Evolutionary conservation across 2,888 invertebrate genomes (phyloP).

Genomic region (Agrotis puta): DNA sequence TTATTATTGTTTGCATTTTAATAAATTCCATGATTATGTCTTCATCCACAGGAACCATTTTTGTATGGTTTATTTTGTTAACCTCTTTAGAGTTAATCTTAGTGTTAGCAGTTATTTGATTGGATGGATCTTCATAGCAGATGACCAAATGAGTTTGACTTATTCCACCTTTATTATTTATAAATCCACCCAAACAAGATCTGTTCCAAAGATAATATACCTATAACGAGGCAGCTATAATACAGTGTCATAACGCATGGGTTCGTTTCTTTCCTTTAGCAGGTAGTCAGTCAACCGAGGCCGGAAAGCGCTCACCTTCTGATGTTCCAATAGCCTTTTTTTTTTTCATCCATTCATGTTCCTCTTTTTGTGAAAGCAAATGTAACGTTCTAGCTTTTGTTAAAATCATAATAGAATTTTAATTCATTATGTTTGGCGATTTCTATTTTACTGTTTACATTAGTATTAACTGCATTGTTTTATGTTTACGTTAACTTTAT

Average conservation of each 20-base stretch:
- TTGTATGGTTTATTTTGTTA: constrained; percentile 22
- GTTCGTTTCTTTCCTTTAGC: constrained; percentile 78
- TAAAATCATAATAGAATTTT: constrained; percentile 47
- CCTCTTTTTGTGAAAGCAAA: constrained; percentile 73
- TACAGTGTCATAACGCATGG: constrained; percentile 65
- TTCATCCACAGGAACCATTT: constrained; percentile 32
- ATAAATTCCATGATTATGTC: constrained; percentile 23
- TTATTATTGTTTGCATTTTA: constrained; percentile 35
- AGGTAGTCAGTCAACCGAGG: constrained; percentile 83
- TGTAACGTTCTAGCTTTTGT: constrained; percentile 69
- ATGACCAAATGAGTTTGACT: constrained; percentile 6
- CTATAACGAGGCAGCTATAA: constrained; percentile 32
- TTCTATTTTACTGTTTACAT: constrained; percentile 1
- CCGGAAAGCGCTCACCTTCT: constrained; percentile 82
- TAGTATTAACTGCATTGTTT: neutral
- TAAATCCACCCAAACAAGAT: constrained; percentile 47
- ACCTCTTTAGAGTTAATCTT: neutral
- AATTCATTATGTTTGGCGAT: constrained; percentile 16
- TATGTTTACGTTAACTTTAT: constrained; percentile 22
- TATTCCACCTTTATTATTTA: constrained; percentile 40
- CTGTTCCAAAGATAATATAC: constrained; percentile 50
- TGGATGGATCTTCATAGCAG: constrained; percentile 33
- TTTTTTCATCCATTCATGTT: constrained; percentile 72
- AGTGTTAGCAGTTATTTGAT: constrained; percentile 17
- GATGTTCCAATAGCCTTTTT: constrained; percentile 78